Percentiles rank a stretch among this genome's conserved stretches.
Conservation (phyloP, 2,888 invertebrate species). For the Leucophenga montana region DNA sequence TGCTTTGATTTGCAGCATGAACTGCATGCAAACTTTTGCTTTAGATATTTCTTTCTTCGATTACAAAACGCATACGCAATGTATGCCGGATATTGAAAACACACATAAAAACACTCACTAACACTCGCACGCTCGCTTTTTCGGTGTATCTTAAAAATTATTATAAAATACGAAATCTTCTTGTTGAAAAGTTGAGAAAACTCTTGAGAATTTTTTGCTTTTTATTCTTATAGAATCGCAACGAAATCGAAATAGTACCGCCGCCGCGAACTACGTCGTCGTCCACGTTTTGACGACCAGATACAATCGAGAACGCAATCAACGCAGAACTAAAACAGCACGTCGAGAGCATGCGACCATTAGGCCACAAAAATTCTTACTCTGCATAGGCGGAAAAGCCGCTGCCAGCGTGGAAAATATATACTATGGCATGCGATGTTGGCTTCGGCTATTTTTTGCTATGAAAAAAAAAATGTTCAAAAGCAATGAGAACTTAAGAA, state of each 20-base stretch:
- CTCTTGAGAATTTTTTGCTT: background rate
- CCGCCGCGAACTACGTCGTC: conserved; percentile 27
- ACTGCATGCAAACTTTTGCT: no score
- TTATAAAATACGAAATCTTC: background rate
- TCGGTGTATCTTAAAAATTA: background rate
- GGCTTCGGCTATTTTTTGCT: background rate
- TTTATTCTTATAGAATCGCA: background rate
- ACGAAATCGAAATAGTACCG: conserved; percentile 4
- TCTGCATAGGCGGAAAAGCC: conserved; percentile 14
- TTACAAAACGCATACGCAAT: background rate
- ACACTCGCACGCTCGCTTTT: background rate
- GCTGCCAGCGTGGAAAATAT: conserved; percentile 12
- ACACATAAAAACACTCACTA: background rate
- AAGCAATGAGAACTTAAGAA: background rate
- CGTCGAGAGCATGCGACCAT: background rate
- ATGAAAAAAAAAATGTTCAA: background rate
- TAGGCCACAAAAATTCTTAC: conserved; percentile 4
- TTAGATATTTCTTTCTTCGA: background rate
- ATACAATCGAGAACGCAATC: conserved; percentile 59
- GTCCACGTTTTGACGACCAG: conserved; percentile 34
- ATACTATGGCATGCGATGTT: background rate
- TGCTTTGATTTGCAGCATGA: background rate
- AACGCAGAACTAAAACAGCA: conserved; percentile 54
- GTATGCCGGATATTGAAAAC: background rate
- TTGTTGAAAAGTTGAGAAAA: conserved; percentile 6